Conservation (phyloP, 2,797 vertebrate genomes). For the Pristis pectinata region DNA sequence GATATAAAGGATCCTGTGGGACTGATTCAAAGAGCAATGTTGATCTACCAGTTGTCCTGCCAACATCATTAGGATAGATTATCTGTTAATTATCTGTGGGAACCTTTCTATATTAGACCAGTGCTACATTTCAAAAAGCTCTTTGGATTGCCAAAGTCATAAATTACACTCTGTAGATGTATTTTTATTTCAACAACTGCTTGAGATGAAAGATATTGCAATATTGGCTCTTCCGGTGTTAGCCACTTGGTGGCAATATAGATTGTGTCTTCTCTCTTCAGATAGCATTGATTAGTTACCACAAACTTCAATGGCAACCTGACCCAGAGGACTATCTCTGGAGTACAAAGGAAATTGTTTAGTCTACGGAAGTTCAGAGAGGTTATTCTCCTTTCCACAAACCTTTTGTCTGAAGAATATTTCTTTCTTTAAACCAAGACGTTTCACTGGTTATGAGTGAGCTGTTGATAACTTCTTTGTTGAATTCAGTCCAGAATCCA, state of each 20-base stretch:
- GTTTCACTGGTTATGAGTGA: neutral
- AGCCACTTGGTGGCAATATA: conserved; percentile 27
- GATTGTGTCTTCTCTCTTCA: neutral
- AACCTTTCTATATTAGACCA: too few species aligned
- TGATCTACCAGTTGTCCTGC: too few species aligned
- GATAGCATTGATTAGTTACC: neutral
- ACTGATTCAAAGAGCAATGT: too few species aligned
- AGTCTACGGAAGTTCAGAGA: neutral
- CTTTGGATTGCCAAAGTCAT: too few species aligned
- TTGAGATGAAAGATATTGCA: neutral
- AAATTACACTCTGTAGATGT: too few species aligned
- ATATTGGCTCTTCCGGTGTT: neutral
- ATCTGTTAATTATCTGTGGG: too few species aligned
- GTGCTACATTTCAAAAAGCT: too few species aligned
- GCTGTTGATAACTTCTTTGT: neutral
- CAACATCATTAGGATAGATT: too few species aligned
- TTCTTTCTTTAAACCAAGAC: neutral
- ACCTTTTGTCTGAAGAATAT: neutral
- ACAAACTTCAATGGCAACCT: neutral
- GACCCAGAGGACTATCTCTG: neutral
- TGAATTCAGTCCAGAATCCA: neutral
- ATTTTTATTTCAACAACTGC: too few species aligned
- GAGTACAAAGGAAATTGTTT: neutral
- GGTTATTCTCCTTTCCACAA: neutral
- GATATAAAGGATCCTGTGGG: too few species aligned